phyloP scores from a whole-genome alignment of 2,888 invertebrate genomes.

The Achlya flavicornis region DNA sequence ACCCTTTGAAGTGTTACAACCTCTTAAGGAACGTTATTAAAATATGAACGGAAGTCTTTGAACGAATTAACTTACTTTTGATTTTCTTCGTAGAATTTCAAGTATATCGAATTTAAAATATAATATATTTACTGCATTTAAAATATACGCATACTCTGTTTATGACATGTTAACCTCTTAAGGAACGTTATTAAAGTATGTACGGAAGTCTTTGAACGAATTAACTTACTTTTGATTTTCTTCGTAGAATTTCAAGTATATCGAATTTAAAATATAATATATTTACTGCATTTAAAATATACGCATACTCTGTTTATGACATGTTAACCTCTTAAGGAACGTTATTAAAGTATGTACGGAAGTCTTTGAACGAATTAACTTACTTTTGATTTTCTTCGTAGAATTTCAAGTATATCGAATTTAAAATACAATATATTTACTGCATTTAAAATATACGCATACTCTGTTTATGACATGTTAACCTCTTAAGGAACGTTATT shows the following conservation, averaged over 20 bases:
- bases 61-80: not conserved
- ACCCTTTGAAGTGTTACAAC: slow-evolving; percentile 2
- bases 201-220: not conserved
- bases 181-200: slow-evolving; percentile 4
- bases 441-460: too few species aligned
- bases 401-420: not conserved
- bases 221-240: not conserved
- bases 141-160: too few species aligned
- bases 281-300: too few species aligned
- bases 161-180: not conserved
- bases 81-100: not conserved
- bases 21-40: slow-evolving; percentile 5
- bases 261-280: too few species aligned
- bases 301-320: too few species aligned
- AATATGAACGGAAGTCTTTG: not conserved
- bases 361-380: not conserved
- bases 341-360: slow-evolving; percentile 5
- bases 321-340: slow-evolving; percentile 1
- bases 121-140: too few species aligned
- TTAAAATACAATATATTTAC: too few species aligned
- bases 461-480: not conserved
- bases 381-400: not conserved
- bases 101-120: too few species aligned
- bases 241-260: not conserved
- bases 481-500: slow-evolving; percentile 6